These are phyloP conservation scores for Cerastis rubricosa DNA, from an alignment of 2,888 invertebrate genomes.

Conservation along the genomic window DNA sequence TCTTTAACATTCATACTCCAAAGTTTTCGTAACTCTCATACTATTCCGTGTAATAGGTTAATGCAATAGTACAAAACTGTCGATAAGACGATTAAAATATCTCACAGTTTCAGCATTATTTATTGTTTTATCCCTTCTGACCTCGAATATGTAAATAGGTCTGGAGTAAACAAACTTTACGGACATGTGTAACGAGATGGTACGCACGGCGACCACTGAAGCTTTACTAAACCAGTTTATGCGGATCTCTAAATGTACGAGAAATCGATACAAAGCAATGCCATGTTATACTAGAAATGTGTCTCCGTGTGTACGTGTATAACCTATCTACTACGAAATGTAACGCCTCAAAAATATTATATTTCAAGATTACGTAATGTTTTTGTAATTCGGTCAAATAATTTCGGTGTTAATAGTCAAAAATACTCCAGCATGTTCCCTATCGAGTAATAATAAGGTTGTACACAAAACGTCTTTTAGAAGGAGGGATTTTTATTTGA, in stretches of 20 bases:
- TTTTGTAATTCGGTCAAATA: slow-evolving; percentile 33
- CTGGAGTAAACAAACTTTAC: slow-evolving; percentile 52
- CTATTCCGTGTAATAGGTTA: background rate
- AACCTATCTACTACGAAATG: slow-evolving; percentile 5
- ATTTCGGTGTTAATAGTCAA: background rate
- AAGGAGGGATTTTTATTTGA: background rate
- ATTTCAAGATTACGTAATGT: slow-evolving; percentile 34
- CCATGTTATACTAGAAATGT: no score
- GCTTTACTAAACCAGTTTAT: no score
- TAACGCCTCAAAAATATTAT: slow-evolving; percentile 41
- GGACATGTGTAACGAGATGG: slow-evolving; percentile 39
- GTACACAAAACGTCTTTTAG: background rate
- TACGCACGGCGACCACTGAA: background rate
- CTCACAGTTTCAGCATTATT: slow-evolving; percentile 37
- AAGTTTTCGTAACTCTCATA: background rate
- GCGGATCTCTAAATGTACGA: no score
- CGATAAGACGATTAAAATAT: slow-evolving; percentile 37
- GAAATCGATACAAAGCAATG: no score
- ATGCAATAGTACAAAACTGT: background rate
- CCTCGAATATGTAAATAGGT: slow-evolving; percentile 58
- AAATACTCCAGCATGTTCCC: background rate
- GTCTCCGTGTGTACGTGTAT: background rate
- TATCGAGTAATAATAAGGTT: background rate
- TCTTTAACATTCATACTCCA: background rate
- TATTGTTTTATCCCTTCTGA: slow-evolving; percentile 59